Evolutionary conservation across 2,113 vertebrate species (phyloP).

Genomic region (Anhinga anhinga): DNA sequence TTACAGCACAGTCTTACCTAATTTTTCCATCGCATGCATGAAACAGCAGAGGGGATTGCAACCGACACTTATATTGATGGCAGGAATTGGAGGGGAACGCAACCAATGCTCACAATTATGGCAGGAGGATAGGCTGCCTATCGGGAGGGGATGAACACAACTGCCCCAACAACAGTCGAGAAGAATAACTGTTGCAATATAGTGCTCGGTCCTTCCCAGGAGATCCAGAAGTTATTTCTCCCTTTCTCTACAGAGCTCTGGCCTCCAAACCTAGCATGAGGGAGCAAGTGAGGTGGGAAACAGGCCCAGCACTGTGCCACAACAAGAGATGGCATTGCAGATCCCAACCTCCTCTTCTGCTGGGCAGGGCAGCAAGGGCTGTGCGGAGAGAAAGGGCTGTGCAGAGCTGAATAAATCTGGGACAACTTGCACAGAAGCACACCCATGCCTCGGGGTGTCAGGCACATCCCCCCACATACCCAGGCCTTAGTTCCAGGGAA

Average conservation of each 20-base stretch:
- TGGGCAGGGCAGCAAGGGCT: not conserved
- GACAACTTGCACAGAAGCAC: not conserved
- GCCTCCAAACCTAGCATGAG: not conserved
- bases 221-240: not conserved
- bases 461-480: not conserved
- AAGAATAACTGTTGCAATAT: not conserved
- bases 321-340: not conserved
- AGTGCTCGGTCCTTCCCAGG: not conserved
- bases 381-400: not conserved
- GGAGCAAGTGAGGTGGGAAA: not conserved
- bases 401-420: not conserved
- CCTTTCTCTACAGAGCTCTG: not conserved
- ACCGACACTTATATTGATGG: fast-evolving
- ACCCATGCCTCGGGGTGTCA: not conserved
- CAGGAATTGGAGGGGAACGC: fast-evolving
- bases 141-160: not conserved
- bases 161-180: not conserved
- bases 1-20: not conserved
- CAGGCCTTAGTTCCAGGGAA: not conserved
- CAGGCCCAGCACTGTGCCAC: not conserved
- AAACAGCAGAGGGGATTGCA: fast-evolving
- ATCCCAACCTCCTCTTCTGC: not conserved
- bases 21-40: fast-evolving
- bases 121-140: not conserved
- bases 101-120: not conserved